phyloP scores from a whole-genome alignment of 2,888 invertebrate species.

The Xestia rhomboidea region DNA sequence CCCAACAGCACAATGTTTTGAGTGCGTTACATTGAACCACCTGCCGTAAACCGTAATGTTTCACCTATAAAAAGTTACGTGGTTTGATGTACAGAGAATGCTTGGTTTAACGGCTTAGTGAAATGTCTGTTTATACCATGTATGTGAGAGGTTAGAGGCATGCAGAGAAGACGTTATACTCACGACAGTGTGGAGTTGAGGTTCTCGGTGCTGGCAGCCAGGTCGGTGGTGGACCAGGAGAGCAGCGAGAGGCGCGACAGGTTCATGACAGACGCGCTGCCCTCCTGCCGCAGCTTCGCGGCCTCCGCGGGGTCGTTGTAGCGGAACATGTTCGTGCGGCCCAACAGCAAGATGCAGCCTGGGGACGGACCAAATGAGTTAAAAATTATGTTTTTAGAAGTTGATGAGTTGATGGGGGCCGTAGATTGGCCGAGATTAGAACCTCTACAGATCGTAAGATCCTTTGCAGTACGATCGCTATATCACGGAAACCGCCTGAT shows the following conservation, averaged over 20 bases:
- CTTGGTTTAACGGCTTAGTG: background rate
- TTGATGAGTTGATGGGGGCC: constrained; percentile 63
- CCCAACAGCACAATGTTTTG: no score
- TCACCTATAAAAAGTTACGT: no score
- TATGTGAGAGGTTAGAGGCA: background rate
- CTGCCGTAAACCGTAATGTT: no score
- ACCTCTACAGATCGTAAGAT: background rate
- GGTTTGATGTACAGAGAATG: no score
- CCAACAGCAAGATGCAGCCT: constrained; percentile 94
- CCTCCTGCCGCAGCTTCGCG: constrained; percentile 94
- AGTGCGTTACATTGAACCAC: no score
- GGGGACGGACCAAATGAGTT: constrained; percentile 60
- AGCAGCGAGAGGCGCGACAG: constrained; percentile 95
- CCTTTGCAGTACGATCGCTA: no score
- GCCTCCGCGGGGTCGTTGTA: constrained; percentile 97
- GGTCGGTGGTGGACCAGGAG: constrained; percentile 95
- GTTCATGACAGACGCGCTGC: constrained; percentile 93
- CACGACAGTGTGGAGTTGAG: constrained; percentile 87
- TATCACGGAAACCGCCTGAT: no score
- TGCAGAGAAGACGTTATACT: constrained; percentile 62
- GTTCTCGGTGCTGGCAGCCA: constrained; percentile 93
- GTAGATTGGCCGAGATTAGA: background rate
- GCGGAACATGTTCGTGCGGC: constrained; percentile 95
- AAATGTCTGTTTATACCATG: background rate
- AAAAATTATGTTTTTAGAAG: background rate